Evolutionary conservation across 2,888 invertebrate genomes (phyloP), one percentile per base, ranked within the genome.

Genomic region (Heliconius hortense): DNA sequence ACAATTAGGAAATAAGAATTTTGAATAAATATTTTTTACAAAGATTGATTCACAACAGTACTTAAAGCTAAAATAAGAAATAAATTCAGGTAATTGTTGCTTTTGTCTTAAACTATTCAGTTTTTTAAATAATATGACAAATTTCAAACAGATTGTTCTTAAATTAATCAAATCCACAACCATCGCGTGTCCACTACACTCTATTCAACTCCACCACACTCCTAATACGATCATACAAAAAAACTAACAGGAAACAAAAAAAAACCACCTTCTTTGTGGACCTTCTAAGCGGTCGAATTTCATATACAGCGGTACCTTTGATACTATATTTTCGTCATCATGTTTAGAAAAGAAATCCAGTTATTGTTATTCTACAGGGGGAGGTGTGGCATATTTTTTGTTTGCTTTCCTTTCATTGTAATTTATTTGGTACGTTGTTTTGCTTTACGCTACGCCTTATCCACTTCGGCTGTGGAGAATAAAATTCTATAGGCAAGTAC

Each of bases 331-430:
- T 90, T 89, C 88, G n/a, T 86, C 84, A 85, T 86, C 85, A 87
- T 85, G 82, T 82, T 81, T 82, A 66, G 78, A 78, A 82, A 82
- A 80, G 85, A 84, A 84, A 86, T 88, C 83, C 82, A 87, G 87
- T 89, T 89, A 90, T 91, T 92, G 89, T 91, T 91, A 89, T 90
- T 90, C 87, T 87, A 85, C 88, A 87, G 87, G 85, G 84, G 48
- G 87, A 89, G 89, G 88, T 89, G 88, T 88, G 88, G 87, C 87
- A 81, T 83, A 39, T 66, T 87, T 83, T 88, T 88, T 87, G 87
- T 88, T 87, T 85, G 87, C 83, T 84, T 84, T 83, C 82, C 82
- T 84, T 80, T 80, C 82, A 39, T 66, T 24, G 84, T 87, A 85
- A 88, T 89, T 87, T 89, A 88, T 88, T 88, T 87, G 84, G 84